Base-by-base conservation (phyloP, 2,888 invertebrate genomes). In the Barypeithes pellucidus region DNA sequence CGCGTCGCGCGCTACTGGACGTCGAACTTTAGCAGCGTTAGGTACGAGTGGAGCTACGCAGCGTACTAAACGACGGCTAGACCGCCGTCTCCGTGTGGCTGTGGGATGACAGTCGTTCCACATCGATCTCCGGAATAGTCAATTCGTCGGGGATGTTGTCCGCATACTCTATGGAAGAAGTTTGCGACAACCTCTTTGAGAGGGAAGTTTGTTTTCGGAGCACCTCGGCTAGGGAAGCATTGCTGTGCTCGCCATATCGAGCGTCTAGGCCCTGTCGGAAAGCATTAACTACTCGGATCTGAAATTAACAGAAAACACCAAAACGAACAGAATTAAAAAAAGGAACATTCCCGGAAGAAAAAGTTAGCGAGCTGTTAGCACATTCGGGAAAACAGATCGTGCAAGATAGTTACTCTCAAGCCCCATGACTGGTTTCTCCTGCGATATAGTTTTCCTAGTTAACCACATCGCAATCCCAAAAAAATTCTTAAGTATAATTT, bases 201-300 rank as follows among this genome's bases (percentile, higher is more conserved):
- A 96, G 91, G 87, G 95, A 95, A 85, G 95, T 93, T 91, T 96
- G 96, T 90, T 96, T 96, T 87, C 95, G 94, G 85, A 96, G 92
- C 87, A 95, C 95, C 89, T 96, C 96, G 77, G 95, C 96, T 87
- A 96, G 91, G 88, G 95, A 94, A 87, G 95, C 94, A 90, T 94
- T 95, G 87, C 94, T 94, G 89, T 94, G 93, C 89, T 95, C 95
- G 88, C 96, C 95, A 86, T 92, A 93, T 86, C 96, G 94, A 87
- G 96, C 93, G 90, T 98, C 98, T 89, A 98, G 93, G 89, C 98
- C 98, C 92, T 98, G 97, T 89, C 99, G 98, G 93, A 99, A 99
- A 90, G 99, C 99, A 91, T 99, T 99, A 90, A 99, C 98, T 91
- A 99, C 99, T 91, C 99, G 98, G 89, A 99, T 99, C 99, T 99